These are phyloP conservation scores for Eulemur macaco DNA, from an alignment of 2,113 vertebrate species.

Conservation along the genomic window DNA sequence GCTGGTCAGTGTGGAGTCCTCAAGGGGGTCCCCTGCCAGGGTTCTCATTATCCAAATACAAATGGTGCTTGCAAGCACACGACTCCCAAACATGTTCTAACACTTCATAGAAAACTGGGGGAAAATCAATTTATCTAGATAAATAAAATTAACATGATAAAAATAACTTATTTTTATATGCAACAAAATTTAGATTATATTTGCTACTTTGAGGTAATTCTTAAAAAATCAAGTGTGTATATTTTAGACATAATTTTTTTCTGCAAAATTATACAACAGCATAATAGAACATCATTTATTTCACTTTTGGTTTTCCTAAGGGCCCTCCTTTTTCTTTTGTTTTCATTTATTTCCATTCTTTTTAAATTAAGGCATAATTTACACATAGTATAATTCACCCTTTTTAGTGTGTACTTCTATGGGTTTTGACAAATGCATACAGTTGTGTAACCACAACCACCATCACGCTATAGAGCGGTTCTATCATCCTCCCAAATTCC, in stretches of 20 bases:
- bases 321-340: background rate
- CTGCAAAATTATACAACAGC: background rate
- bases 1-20: background rate
- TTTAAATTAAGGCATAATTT: background rate
- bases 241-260: background rate
- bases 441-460: background rate
- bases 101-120: background rate
- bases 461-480: background rate
- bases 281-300: background rate
- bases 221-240: background rate
- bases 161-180: background rate
- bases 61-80: background rate
- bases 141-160: background rate
- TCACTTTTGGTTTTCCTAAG: background rate
- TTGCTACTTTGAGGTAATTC: background rate
- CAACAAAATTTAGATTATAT: background rate
- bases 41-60: background rate
- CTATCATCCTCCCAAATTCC: background rate
- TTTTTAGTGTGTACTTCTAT: background rate
- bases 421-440: background rate
- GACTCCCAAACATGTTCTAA: background rate
- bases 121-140: background rate
- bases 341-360: background rate
- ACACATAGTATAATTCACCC: background rate
- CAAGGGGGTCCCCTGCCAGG: background rate